Percentiles rank a stretch among this genome's conserved stretches.
phyloP scores from a whole-genome alignment of 2,888 invertebrate genomes.

The Koerneria pararmatus region DNA sequence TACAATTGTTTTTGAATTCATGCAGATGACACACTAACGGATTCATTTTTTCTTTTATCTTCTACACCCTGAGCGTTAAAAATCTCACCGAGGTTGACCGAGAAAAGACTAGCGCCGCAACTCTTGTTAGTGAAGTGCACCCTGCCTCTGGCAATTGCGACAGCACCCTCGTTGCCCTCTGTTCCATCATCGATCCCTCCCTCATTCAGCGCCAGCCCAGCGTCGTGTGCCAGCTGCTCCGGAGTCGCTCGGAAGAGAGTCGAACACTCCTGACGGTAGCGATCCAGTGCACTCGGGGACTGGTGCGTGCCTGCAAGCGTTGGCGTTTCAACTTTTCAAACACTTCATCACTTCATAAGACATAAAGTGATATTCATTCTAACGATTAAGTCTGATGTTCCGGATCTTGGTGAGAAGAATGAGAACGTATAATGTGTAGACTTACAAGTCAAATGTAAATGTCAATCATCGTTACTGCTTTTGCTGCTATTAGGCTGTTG shows the following conservation, averaged over 20 bases:
- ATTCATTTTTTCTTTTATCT: not conserved
- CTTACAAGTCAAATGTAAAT: too few relatives aligned
- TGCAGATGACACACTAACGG: not conserved
- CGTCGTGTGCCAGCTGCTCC: slow-evolving; percentile 60
- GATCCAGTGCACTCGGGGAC: slow-evolving; percentile 26
- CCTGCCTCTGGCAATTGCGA: slow-evolving; percentile 28
- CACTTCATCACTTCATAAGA: too few relatives aligned
- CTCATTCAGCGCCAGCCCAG: slow-evolving; percentile 63
- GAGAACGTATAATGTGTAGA: too few relatives aligned
- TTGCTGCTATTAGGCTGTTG: too few relatives aligned
- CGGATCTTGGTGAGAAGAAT: too few relatives aligned
- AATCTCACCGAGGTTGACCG: slow-evolving; percentile 63
- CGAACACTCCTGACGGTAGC: slow-evolving; percentile 30
- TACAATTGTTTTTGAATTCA: too few relatives aligned
- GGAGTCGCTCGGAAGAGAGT: slow-evolving; percentile 54
- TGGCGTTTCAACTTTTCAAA: too few relatives aligned
- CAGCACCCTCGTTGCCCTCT: slow-evolving; percentile 26
- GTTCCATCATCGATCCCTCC: slow-evolving; percentile 16
- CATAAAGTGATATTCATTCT: too few relatives aligned
- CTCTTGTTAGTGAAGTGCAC: slow-evolving; percentile 23
- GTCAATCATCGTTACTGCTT: too few relatives aligned
- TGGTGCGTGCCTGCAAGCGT: too few relatives aligned
- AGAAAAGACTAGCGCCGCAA: slow-evolving; percentile 60
- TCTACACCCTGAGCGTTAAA: not conserved
- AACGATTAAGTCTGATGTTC: too few relatives aligned